Evolutionary conservation across 2,113 vertebrate species (phyloP).

Genomic region (rabbit (Oryctolagus cuniculus)): DNA sequence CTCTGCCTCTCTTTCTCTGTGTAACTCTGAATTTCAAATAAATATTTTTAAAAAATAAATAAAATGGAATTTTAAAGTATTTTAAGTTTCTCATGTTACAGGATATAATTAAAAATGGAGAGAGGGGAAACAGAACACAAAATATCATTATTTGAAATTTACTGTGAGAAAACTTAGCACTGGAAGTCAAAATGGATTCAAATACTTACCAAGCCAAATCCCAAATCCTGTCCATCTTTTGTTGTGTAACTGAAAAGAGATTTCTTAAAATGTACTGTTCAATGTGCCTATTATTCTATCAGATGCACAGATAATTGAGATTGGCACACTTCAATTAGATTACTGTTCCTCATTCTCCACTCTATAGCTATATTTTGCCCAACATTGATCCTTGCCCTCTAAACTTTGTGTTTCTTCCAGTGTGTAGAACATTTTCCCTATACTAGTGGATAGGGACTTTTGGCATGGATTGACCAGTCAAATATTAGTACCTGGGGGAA

Average conservation of each 20-base stretch:
- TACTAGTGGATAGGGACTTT: neutral
- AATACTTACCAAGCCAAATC: neutral
- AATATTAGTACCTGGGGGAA: neutral
- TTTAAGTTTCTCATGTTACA: conserved; percentile 1
- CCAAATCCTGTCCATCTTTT: neutral
- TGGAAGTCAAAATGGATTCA: neutral
- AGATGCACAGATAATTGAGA: neutral
- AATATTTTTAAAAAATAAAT: too few relatives aligned
- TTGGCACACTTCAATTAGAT: neutral
- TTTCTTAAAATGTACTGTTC: neutral
- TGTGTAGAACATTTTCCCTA: neutral
- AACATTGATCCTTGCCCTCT: too few relatives aligned
- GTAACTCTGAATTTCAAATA: too few relatives aligned
- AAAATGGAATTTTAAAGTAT: neutral
- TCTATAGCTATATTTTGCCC: neutral
- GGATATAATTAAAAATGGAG: neutral
- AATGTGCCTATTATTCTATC: neutral
- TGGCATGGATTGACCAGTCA: neutral
- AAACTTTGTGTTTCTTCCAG: neutral
- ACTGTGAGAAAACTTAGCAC: neutral
- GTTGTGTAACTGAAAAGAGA: neutral
- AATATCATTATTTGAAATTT: neutral
- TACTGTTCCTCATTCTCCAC: neutral
- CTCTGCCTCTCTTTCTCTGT: too few relatives aligned
- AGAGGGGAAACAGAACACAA: rapidly evolving